Evolutionary conservation across 2,888 invertebrate genomes (phyloP), one percentile per base, ranked within the genome.

Genomic region (Sycophila texana): DNA sequence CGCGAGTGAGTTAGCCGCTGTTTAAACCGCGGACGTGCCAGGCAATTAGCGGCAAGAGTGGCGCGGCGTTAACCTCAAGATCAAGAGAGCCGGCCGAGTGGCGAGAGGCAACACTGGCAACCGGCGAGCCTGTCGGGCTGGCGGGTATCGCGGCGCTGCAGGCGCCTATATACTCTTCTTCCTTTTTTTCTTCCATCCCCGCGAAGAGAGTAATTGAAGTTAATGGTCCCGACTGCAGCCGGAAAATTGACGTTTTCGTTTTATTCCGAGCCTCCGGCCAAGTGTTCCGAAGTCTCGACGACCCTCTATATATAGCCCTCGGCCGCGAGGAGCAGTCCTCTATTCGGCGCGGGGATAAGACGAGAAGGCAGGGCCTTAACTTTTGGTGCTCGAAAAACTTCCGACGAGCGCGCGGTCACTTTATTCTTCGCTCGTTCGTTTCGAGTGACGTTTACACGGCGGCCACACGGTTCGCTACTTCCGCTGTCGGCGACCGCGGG

Each of bases 171-270:
- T 39, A 7, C 39, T 5, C 39, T 7, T 39, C 5, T 4, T 39
- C 4, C 4, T 39, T 39, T 39, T 39, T 7, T 7, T 26, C 26
- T 26, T 3, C 26, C 2, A 1, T 3, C 26, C 26, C 30, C 57
- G 30, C 20, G 30, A 61, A n/a, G 26, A n/a, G 22, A 26, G 74
- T 81, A 77, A 77, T 81, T 77, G 71, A 74, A 74, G 77, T 61
- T 66, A 77, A 81, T 81, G 47, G 49, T 65, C 65, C 76, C 70
- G 60, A 74, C 61, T 67, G 49, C 58, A 39, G 39, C 49, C 58
- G 68, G 60, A 47, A 66, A 78, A 78, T 81, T 53, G 77, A 78
- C 71, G 75, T 75, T 81, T 77, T 71, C 72, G 77, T 66, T 78
- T 81, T 78, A 80, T 76, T 67, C 20, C 39, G 57, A 57, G 60